Evolutionary conservation across 2,888 invertebrate species (phyloP).

Genomic region (Rhimphoctona megacephalus): DNA sequence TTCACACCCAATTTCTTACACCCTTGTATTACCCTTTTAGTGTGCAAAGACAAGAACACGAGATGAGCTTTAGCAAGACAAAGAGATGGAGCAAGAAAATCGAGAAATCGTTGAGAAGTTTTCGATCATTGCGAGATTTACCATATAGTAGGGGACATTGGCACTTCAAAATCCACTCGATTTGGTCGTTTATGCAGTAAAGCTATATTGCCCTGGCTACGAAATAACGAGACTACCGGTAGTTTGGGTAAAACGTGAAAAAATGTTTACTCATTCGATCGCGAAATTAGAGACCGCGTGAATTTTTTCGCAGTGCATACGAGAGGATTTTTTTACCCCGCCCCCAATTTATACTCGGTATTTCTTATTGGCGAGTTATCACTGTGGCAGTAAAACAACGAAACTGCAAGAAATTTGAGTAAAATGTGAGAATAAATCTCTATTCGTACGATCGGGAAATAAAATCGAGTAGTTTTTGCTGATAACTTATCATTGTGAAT

Average conservation of each 20-base stretch:
- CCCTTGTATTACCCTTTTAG: background rate
- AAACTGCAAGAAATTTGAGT: background rate
- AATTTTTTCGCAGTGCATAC: background rate
- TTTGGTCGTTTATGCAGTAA: background rate
- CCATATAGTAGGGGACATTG: background rate
- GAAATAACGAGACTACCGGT: background rate
- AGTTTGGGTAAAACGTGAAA: background rate
- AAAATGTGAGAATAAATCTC: background rate
- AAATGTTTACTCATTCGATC: background rate
- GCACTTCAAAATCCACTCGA: background rate
- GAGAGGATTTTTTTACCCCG: background rate
- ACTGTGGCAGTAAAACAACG: background rate
- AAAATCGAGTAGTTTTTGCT: too few relatives aligned
- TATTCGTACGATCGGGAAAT: too few relatives aligned
- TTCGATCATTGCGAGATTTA: background rate
- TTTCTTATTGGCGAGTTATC: background rate
- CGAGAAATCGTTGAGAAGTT: background rate
- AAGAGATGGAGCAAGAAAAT: background rate
- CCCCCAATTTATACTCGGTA: background rate
- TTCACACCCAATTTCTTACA: constrained; percentile 18
- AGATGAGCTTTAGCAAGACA: background rate
- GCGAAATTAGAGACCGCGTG: background rate
- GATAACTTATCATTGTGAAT: too few relatives aligned
- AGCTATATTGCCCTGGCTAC: background rate
- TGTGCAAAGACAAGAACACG: background rate